These are phyloP conservation scores for Epizoanthus ramosus DNA, from an alignment of 92 coral and sea anemone genomes.

Conservation along the genomic window DNA sequence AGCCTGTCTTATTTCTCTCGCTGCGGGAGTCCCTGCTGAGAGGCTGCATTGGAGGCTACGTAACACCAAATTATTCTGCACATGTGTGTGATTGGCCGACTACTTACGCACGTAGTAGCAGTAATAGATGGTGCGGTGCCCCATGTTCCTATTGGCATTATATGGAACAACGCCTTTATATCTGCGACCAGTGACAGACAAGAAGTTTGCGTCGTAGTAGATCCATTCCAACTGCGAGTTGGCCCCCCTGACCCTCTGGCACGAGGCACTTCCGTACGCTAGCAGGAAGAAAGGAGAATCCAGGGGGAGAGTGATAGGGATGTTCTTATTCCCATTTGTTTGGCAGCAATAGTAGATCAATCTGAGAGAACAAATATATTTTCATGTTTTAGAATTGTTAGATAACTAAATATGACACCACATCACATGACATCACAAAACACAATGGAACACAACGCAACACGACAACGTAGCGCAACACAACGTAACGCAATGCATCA, in stretches of 20 bases:
- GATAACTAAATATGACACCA: too few species aligned
- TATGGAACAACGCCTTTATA: conserved; percentile 66
- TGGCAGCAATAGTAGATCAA: conserved; percentile 68
- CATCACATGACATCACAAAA: too few species aligned
- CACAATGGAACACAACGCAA: neutral
- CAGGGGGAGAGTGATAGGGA: conserved; percentile 60
- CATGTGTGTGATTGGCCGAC: too few species aligned
- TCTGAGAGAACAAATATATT: conserved; percentile 23
- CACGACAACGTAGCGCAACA: too few species aligned
- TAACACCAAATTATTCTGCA: too few species aligned
- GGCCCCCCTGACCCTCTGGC: conserved; percentile 70
- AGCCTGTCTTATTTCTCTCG: too few species aligned
- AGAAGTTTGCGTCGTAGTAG: conserved; percentile 64
- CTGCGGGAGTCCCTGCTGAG: too few species aligned
- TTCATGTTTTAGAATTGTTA: neutral
- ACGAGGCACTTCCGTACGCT: conserved; percentile 52
- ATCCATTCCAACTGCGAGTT: conserved; percentile 56
- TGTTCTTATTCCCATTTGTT: conserved; percentile 46
- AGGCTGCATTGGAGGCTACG: too few species aligned
- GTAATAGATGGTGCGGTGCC: conserved; percentile 58
- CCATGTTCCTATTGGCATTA: conserved; percentile 30
- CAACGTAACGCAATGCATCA: too few species aligned
- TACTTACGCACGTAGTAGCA: conserved; percentile 74
- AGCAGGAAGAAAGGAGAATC: conserved; percentile 61
- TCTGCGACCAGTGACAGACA: conserved; percentile 39